These are phyloP conservation scores for Deilephila elpenor DNA, from an alignment of 2,888 invertebrate species.

Conservation along the genomic window DNA sequence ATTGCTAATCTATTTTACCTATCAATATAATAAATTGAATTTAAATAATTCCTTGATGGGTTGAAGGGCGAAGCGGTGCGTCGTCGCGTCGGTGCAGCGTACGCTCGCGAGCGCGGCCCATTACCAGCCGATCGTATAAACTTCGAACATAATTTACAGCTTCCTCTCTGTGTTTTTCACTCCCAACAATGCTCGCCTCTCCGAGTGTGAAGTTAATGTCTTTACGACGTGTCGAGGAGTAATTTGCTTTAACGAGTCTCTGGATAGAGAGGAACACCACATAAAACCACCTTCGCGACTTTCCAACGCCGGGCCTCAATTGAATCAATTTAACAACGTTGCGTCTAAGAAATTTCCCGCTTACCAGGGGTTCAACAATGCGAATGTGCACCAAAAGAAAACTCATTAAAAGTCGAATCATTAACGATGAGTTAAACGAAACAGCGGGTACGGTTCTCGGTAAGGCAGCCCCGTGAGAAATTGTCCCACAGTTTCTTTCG, in stretches of 20 bases:
- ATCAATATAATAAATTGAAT: constrained; percentile 16
- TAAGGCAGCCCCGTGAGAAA: constrained; percentile 66
- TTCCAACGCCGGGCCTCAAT: constrained; percentile 33
- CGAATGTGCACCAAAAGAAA: constrained; percentile 28
- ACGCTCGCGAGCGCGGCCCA: constrained; percentile 63
- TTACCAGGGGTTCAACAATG: constrained; percentile 33
- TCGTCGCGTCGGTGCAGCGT: constrained; percentile 58
- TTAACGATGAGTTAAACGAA: constrained; percentile 54
- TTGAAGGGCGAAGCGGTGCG: constrained; percentile 45
- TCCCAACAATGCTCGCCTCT: constrained; percentile 73
- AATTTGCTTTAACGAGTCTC: constrained; percentile 69
- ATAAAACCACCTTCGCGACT: constrained; percentile 33
- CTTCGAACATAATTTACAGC: constrained; percentile 81
- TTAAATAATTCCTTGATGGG: constrained; percentile 42
- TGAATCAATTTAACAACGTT: constrained; percentile 37
- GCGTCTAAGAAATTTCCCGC: constrained; percentile 42
- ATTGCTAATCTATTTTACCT: not conserved
- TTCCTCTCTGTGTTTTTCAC: constrained; percentile 81
- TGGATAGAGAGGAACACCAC: constrained; percentile 50
- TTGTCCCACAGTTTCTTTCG: constrained; percentile 66
- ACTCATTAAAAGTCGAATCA: constrained; percentile 60
- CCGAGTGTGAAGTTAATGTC: constrained; percentile 71
- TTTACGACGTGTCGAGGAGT: constrained; percentile 75
- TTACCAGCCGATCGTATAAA: constrained; percentile 79
- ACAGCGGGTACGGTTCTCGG: constrained; percentile 65